Conservation (phyloP, 2,113 vertebrate genomes). For the Cyphomyrus plagiostoma region DNA sequence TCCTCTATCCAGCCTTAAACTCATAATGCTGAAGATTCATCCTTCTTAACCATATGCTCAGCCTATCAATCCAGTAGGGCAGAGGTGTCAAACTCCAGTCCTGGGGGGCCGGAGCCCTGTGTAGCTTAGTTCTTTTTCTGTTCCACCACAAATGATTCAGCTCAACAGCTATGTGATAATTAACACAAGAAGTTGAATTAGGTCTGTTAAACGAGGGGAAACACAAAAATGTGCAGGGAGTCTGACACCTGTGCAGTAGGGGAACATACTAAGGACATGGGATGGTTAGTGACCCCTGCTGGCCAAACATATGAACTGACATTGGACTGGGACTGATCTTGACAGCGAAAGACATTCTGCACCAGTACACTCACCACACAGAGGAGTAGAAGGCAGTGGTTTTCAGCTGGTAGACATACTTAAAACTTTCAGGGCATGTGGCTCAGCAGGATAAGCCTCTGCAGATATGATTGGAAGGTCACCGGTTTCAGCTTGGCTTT, state of each 20-base stretch:
- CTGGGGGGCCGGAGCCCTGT: no score
- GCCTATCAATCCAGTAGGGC: background rate
- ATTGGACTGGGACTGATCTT: background rate
- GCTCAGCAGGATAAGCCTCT: background rate
- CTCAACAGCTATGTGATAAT: no score
- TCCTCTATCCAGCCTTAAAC: background rate
- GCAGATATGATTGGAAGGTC: background rate
- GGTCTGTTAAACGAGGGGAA: no score
- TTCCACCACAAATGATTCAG: no score
- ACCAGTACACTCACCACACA: background rate
- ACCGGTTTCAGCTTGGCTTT: background rate
- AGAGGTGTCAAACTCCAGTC: no score
- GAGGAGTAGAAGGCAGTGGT: background rate
- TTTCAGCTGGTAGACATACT: background rate
- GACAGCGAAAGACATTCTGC: background rate
- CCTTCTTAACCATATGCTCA: background rate
- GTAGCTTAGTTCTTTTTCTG: no score
- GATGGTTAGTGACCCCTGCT: background rate
- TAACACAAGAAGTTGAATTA: no score
- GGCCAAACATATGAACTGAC: background rate
- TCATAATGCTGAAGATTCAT: background rate
- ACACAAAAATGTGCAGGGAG: no score
- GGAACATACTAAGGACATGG: background rate
- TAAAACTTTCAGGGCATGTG: no score
- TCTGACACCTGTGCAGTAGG: background rate